Evolutionary conservation across 1,140 invertebrate species (phyloP).

Genomic region (Pogonomyrmex barbatus): DNA sequence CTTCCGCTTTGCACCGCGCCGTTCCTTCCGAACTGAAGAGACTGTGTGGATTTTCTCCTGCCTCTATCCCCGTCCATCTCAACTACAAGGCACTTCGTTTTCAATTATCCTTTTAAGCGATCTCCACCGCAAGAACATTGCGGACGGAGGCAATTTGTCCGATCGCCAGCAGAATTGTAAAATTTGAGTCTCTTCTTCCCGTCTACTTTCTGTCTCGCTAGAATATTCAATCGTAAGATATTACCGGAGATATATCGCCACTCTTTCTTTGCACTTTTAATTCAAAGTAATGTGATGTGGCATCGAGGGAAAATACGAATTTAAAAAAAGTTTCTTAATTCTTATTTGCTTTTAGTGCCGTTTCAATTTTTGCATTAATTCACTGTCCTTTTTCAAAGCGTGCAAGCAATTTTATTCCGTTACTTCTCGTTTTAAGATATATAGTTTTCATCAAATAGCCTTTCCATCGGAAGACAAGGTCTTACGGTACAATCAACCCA

Average conservation of each 20-base stretch:
- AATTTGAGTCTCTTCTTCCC: constrained; percentile 37
- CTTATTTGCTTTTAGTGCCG: not conserved
- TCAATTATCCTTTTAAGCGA: constrained; percentile 74
- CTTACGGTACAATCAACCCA: constrained; percentile 14
- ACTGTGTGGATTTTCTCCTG: constrained; percentile 24
- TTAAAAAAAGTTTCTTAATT: not conserved
- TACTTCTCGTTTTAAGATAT: not conserved
- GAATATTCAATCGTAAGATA: constrained; percentile 40
- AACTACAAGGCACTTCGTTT: constrained; percentile 64
- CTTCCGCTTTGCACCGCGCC: constrained; percentile 46
- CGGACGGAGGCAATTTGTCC: constrained; percentile 71
- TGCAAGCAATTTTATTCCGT: not conserved
- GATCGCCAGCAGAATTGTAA: constrained; percentile 58
- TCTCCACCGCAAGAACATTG: constrained; percentile 50
- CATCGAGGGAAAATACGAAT: not conserved
- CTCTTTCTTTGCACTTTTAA: constrained; percentile 34
- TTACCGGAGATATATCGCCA: not conserved
- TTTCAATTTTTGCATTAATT: not conserved
- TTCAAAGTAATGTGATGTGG: constrained; percentile 11
- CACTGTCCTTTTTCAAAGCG: not conserved
- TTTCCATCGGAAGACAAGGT: not conserved
- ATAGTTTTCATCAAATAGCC: not conserved
- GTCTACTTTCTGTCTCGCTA: not conserved
- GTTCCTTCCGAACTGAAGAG: constrained; percentile 50
- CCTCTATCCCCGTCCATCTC: constrained; percentile 40